phyloP scores from a whole-genome alignment of 2,888 invertebrate species.

The Orthosia gracilis region DNA sequence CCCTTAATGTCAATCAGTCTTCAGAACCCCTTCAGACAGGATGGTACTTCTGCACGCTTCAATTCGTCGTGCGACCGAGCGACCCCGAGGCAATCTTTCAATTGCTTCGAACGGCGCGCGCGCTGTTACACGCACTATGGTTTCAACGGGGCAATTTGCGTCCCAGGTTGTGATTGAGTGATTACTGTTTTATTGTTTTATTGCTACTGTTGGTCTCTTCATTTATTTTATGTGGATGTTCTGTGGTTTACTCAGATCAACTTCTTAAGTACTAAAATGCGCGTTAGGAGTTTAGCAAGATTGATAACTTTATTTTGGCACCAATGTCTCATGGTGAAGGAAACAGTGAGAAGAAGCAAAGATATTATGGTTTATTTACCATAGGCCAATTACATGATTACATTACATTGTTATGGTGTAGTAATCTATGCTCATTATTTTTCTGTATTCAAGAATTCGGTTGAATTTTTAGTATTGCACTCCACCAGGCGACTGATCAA shows the following conservation, averaged over 20 bases:
- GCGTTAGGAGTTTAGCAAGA: neutral
- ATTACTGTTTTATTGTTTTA: constrained; percentile 54
- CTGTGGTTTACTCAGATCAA: neutral
- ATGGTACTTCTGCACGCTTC: constrained; percentile 26
- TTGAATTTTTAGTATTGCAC: too few species aligned
- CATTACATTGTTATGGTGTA: too few species aligned
- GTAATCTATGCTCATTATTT: neutral
- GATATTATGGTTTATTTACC: too few species aligned
- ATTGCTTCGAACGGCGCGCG: constrained; percentile 68
- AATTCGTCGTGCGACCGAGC: constrained; percentile 48
- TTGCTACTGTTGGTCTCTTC: constrained; percentile 37
- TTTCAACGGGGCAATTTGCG: constrained; percentile 59
- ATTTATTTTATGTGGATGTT: constrained; percentile 9
- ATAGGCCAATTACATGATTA: too few species aligned
- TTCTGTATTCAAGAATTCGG: neutral
- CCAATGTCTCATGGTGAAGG: neutral
- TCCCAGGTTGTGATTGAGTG: constrained; percentile 59
- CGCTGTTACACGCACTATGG: constrained; percentile 65
- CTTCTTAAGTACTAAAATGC: neutral
- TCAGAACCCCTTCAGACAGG: neutral
- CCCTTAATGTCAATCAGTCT: neutral
- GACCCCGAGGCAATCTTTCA: constrained; percentile 71
- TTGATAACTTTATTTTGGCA: neutral
- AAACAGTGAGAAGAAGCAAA: too few species aligned
- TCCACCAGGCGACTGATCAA: too few species aligned